Conservation (phyloP, 2,888 invertebrate species). For the Bimastos eiseni region DNA sequence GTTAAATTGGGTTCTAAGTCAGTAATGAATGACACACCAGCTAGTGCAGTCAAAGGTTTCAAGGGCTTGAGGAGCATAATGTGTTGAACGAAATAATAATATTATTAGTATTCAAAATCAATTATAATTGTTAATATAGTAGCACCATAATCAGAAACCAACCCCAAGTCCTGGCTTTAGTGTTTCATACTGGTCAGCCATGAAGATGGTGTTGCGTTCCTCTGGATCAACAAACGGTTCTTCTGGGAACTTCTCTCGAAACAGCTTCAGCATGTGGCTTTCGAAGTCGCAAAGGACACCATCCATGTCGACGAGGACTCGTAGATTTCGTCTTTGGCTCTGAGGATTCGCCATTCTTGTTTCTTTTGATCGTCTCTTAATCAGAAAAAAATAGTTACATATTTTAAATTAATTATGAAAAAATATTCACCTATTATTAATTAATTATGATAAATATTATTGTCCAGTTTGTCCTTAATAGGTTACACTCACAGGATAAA, state of each 20-base stretch:
- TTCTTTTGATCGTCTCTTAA: background rate
- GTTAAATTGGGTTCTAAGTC: too few relatives aligned
- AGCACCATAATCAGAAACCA: background rate
- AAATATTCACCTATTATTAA: too few relatives aligned
- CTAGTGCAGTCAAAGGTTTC: too few relatives aligned
- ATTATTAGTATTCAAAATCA: too few relatives aligned
- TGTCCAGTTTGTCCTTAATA: too few relatives aligned
- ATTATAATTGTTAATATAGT: too few relatives aligned
- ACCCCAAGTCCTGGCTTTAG: conserved; percentile 25
- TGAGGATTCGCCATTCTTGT: background rate
- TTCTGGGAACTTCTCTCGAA: conserved; percentile 49
- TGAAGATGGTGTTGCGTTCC: conserved; percentile 51
- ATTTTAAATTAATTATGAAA: too few relatives aligned
- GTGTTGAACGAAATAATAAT: too few relatives aligned
- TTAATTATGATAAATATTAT: too few relatives aligned
- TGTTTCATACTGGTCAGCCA: conserved; percentile 50
- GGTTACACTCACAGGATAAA: too few relatives aligned
- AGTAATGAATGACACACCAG: too few relatives aligned
- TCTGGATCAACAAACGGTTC: conserved; percentile 51
- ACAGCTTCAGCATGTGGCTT: conserved; percentile 48
- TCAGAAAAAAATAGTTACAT: background rate
- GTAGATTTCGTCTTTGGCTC: background rate
- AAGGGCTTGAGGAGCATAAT: too few relatives aligned
- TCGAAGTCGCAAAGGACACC: conserved; percentile 57
- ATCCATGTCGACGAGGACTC: conserved; percentile 57